Evolutionary conservation across 2,797 vertebrate genomes (phyloP).

Genomic region (Rhyacichthys aspro): DNA sequence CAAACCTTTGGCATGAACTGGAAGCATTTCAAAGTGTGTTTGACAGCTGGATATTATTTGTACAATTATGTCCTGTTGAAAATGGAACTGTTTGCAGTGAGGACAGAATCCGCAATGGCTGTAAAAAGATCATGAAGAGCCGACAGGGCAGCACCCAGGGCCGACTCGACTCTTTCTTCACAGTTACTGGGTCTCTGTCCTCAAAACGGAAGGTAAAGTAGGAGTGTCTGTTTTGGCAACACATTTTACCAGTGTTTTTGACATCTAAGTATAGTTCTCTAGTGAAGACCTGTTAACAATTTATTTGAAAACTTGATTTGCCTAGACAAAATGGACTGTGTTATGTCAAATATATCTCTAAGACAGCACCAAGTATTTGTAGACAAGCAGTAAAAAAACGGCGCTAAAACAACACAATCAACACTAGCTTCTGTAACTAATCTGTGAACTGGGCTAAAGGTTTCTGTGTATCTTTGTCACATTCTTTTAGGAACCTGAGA

Average conservation of each 20-base stretch:
- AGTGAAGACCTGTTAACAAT: no score
- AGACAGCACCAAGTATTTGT: no score
- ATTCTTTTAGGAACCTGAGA: slow-evolving; percentile 81
- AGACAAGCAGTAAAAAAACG: no score
- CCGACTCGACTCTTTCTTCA: slow-evolving; percentile 94
- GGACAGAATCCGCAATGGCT: slow-evolving; percentile 90
- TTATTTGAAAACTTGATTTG: no score
- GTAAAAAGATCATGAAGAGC: slow-evolving; percentile 90
- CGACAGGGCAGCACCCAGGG: slow-evolving; percentile 95
- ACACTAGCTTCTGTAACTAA: no score
- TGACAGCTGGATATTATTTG: background rate
- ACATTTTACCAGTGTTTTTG: background rate
- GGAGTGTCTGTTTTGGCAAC: background rate
- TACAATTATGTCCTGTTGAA: background rate
- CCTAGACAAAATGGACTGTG: no score
- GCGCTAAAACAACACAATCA: no score
- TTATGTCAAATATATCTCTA: no score
- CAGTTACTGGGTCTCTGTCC: slow-evolving; percentile 92
- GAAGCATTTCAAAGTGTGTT: background rate
- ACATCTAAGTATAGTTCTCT: no score
- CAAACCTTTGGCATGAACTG: no score
- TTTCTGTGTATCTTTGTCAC: slow-evolving; percentile 8
- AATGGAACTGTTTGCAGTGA: slow-evolving; percentile 73
- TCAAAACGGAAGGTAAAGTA: slow-evolving; percentile 89
- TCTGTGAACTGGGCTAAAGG: background rate